Evolutionary conservation across 1,140 invertebrate genomes (phyloP), one percentile per base, ranked within the genome.

Genomic region (Stenopsyche tienmushanensis): DNA sequence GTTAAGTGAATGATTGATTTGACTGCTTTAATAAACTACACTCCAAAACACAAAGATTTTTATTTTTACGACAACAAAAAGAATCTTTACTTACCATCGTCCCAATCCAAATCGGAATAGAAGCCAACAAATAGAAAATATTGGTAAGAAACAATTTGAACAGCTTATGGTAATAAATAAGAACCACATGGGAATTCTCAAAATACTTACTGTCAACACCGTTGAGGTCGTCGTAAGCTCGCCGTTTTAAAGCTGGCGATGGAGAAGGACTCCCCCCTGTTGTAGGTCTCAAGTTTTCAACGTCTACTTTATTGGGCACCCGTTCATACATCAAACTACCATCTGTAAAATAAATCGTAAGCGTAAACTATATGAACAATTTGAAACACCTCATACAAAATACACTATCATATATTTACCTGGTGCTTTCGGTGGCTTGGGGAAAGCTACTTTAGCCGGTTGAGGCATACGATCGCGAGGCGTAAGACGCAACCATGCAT

Each of bases 191-290:
- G 2, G 41, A 39, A 42, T 54, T 24, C 42, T 23, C 23, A 64
- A 64, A 55, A 55, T 18, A 84, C 83, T 88, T 84, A 92, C 90
- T 89, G 82, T 93, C 91, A 70, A 92, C 86, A 66, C 93, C 93
- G 83, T 96, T 95, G 66, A 91, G 85, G 76, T 96, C 92, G 72
- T 94, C 92, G 77, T 92, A 94, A 3, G 85, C 82, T 64, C 90
- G 82, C 77, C 90, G 85, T 77, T 90, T 92, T 65, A 91, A 75
- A 53, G 90, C 86, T 57, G 84, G 80, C 57, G 82, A 82, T 53
- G 77, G 76, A 73, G 75, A 64, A 82, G 81, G 25, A 80, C 76
- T 71, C 80, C 83, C 71, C 73, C 85, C 78, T 64, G 79, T 80
- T 72, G 82, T 80, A 3, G 79, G 74, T 66, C 72, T 75, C 10